phyloP scores from a whole-genome alignment of 1,140 invertebrate genomes.

The Aculops lycopersici region DNA sequence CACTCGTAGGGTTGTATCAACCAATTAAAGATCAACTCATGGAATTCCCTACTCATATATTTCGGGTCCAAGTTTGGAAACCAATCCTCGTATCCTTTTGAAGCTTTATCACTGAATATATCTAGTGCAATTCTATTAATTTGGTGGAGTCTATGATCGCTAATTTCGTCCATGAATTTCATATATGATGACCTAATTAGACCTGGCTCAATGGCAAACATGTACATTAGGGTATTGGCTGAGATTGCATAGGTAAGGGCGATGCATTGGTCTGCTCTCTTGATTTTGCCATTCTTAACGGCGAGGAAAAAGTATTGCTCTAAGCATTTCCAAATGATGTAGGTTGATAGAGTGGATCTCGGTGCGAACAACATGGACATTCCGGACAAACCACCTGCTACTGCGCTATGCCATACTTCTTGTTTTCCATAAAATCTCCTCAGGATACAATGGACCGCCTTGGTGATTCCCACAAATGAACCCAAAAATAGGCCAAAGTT shows the following conservation, averaged over 20 bases:
- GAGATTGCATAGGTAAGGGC: slow-evolving; percentile 39
- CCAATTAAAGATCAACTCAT: slow-evolving; percentile 12
- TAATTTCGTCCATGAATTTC: slow-evolving; percentile 39
- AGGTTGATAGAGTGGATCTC: slow-evolving; percentile 8
- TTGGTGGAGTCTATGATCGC: slow-evolving; percentile 25
- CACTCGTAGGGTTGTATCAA: slow-evolving; percentile 2
- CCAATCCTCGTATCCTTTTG: slow-evolving; percentile 9
- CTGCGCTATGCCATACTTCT: slow-evolving; percentile 3
- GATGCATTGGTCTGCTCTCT: slow-evolving; percentile 23
- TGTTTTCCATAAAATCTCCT: slow-evolving; percentile 4
- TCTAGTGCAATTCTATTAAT: slow-evolving; percentile 12
- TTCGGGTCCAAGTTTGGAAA: slow-evolving; percentile 9
- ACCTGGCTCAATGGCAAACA: slow-evolving; percentile 39
- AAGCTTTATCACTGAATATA: slow-evolving; percentile 11
- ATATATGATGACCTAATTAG: slow-evolving; percentile 45
- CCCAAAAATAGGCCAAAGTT: slow-evolving; percentile 10
- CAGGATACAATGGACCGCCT: slow-evolving; percentile 7
- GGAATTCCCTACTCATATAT: slow-evolving; percentile 11
- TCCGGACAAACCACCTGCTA: slow-evolving; percentile 9
- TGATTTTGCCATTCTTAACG: slow-evolving; percentile 7
- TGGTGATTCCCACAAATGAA: slow-evolving; percentile 9
- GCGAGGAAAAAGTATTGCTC: slow-evolving; percentile 8
- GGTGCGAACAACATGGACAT: slow-evolving; percentile 8
- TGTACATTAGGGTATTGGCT: slow-evolving; percentile 42
- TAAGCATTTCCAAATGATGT: slow-evolving; percentile 11